A percentile compares a stretch with the other conserved stretches of the same genome.
Evolutionary conservation across 2,797 vertebrate genomes (phyloP).

Genomic region (Otolemur crassicaudatus): DNA sequence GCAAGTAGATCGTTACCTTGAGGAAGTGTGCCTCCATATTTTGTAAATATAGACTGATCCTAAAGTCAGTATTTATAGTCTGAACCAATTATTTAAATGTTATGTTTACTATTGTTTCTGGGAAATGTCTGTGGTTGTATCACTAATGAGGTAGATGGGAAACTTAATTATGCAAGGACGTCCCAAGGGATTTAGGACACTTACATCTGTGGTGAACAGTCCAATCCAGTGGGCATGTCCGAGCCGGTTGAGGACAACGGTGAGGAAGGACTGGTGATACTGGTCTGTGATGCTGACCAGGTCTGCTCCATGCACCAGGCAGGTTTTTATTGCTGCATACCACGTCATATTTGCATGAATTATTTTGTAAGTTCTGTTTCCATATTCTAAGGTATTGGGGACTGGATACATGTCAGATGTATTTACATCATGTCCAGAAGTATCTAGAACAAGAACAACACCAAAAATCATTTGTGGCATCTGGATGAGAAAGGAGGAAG

Average conservation of each 20-base stretch:
- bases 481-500: neutral
- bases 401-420: slow-evolving; percentile 85
- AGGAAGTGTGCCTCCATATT: neutral
- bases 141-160: neutral
- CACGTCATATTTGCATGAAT: slow-evolving; percentile 95
- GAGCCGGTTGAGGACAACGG: slow-evolving; percentile 92
- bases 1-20: neutral
- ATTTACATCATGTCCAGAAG: slow-evolving; percentile 79
- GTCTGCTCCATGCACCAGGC: slow-evolving; percentile 89
- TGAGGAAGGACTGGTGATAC: slow-evolving; percentile 97
- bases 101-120: slow-evolving; percentile 11
- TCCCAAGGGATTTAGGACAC: slow-evolving; percentile 75
- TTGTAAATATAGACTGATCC: neutral
- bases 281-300: slow-evolving; percentile 94
- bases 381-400: slow-evolving; percentile 92
- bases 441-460: slow-evolving; percentile 82
- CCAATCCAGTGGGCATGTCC: slow-evolving; percentile 95
- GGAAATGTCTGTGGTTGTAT: neutral
- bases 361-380: slow-evolving; percentile 92
- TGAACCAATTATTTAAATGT: neutral
- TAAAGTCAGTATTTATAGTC: neutral
- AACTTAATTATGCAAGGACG: neutral
- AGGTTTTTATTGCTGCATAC: slow-evolving; percentile 92
- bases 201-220: slow-evolving; percentile 92
- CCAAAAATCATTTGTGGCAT: slow-evolving; percentile 30